phyloP scores from a whole-genome alignment of 1,140 invertebrate genomes.

The Planococcus citri region DNA sequence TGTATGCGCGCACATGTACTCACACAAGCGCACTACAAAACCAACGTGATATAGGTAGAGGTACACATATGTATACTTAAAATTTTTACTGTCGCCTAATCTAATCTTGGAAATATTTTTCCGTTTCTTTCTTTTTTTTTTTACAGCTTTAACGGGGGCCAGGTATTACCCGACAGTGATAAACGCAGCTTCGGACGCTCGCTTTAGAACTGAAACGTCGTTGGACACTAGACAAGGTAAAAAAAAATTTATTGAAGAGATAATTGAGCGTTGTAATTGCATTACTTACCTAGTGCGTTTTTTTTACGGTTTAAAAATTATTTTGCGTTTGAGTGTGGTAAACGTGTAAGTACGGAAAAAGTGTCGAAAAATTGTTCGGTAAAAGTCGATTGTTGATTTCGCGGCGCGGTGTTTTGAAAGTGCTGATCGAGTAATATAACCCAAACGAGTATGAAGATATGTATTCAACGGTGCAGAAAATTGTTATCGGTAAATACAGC shows the following conservation, averaged over 20 bases:
- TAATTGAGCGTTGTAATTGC: background rate
- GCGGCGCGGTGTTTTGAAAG: background rate
- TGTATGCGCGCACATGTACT: conserved; percentile 4
- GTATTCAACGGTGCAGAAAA: background rate
- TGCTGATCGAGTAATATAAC: background rate
- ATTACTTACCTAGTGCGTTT: background rate
- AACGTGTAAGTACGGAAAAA: background rate
- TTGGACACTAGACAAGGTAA: conserved; percentile 18
- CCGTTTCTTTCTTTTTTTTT: conserved; percentile 13
- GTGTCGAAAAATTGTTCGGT: too few relatives aligned
- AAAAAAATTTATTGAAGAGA: background rate
- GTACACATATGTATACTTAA: conserved; percentile 10
- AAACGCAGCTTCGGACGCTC: conserved; percentile 16
- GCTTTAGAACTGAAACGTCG: conserved; percentile 12
- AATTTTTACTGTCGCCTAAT: conserved; percentile 12
- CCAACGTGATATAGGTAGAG: background rate
- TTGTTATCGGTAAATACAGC: background rate
- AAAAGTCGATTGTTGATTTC: too few relatives aligned
- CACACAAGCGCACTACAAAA: background rate
- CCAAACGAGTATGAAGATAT: background rate
- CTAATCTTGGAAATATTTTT: conserved; percentile 18
- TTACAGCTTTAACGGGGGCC: conserved; percentile 14
- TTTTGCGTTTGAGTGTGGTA: background rate
- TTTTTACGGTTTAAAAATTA: background rate
- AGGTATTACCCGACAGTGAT: conserved; percentile 20